A percentile compares a stretch with the other conserved stretches of the same genome.
phyloP scores from a whole-genome alignment of 2,113 vertebrate genomes.

The Larimichthys polyactis region DNA sequence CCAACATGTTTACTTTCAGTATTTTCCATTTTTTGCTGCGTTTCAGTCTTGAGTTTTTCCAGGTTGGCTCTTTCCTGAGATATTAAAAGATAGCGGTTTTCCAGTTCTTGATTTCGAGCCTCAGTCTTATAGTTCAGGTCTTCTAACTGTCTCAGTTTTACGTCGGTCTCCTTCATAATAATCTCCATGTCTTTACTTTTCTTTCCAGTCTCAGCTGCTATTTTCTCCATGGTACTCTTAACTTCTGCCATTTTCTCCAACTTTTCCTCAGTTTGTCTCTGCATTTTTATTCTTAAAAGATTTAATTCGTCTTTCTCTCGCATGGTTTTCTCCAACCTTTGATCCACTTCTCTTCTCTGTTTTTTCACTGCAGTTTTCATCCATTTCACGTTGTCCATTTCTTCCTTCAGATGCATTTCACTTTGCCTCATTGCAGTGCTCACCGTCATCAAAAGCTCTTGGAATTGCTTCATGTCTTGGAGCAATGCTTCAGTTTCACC shows the following conservation, averaged over 20 bases:
- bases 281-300: slow-evolving; percentile 61
- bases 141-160: slow-evolving; percentile 41
- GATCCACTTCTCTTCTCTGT: slow-evolving; percentile 57
- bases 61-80: slow-evolving; percentile 20
- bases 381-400: slow-evolving; percentile 34
- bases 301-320: slow-evolving; percentile 63
- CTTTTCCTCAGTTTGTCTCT: slow-evolving; percentile 34
- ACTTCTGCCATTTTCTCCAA: slow-evolving; percentile 38
- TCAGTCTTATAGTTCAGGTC: slow-evolving; percentile 18
- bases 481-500: slow-evolving; percentile 45
- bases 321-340: slow-evolving; percentile 49
- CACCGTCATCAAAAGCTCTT: slow-evolving; percentile 51
- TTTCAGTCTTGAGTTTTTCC: slow-evolving; percentile 26
- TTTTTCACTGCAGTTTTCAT: slow-evolving; percentile 48
- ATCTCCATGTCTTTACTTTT: slow-evolving; percentile 26
- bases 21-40: not conserved
- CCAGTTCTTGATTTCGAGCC: slow-evolving; percentile 25
- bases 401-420: slow-evolving; percentile 40
- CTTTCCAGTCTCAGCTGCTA: slow-evolving; percentile 10
- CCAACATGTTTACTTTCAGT: not conserved
- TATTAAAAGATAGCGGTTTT: slow-evolving; percentile 8
- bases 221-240: slow-evolving; percentile 19
- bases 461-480: slow-evolving; percentile 60
- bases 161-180: slow-evolving; percentile 14
- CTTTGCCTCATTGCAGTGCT: slow-evolving; percentile 28